Percentiles rank a stretch among this genome's conserved stretches.
These are phyloP conservation scores for Iphiclides podalirius DNA, from an alignment of 2,888 invertebrate species.

Conservation along the genomic window DNA sequence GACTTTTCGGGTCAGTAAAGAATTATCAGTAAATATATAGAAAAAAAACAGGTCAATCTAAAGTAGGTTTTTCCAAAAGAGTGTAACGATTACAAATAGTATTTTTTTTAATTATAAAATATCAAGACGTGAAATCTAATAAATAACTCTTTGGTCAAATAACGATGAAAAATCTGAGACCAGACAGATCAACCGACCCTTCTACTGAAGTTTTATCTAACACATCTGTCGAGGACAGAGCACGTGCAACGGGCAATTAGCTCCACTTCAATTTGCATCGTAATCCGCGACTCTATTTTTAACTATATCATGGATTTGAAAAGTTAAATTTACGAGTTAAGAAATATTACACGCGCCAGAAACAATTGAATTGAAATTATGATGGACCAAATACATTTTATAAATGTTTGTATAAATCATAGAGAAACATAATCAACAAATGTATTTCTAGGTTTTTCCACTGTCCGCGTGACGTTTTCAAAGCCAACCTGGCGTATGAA, in stretches of 20 bases:
- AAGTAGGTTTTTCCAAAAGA: no score
- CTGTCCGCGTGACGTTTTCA: conserved; percentile 39
- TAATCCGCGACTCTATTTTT: conserved; percentile 8
- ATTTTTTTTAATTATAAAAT: no score
- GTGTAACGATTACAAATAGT: no score
- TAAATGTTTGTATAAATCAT: conserved; percentile 15
- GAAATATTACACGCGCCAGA: conserved; percentile 16
- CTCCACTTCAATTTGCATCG: conserved; percentile 16
- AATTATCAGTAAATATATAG: no score
- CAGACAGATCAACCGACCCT: no score
- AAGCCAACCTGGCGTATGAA: conserved; percentile 56
- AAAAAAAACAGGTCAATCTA: no score
- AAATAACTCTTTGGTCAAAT: no score
- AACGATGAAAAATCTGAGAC: no score
- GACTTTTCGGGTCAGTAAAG: no score
- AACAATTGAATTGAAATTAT: conserved; percentile 24
- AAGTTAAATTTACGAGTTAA: neutral
- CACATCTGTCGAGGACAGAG: no score
- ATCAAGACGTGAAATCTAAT: no score
- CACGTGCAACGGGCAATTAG: conserved; percentile 18
- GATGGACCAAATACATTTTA: conserved; percentile 22
- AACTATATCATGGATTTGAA: conserved; percentile 11
- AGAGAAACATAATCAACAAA: conserved; percentile 24
- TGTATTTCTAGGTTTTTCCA: conserved; percentile 32
- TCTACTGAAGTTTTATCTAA: no score